phyloP scores from a whole-genome alignment of 2,888 invertebrate genomes.

The Biston betularia region DNA sequence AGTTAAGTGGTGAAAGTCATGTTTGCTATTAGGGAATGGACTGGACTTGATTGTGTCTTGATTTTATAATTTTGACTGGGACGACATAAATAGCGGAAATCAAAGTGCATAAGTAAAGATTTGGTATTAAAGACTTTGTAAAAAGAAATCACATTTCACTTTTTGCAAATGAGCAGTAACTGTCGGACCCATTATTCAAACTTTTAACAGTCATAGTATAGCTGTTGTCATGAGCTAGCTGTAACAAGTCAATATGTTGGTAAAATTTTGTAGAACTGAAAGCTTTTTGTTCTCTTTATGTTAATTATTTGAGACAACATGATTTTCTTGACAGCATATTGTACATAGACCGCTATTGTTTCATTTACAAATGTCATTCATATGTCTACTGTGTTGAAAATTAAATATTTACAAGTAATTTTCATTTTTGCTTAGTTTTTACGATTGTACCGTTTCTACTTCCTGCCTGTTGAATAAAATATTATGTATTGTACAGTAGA shows the following conservation, averaged over 20 bases:
- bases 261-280: conserved; percentile 20
- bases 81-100: too few relatives aligned
- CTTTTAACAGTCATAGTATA: too few relatives aligned
- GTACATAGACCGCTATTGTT: conserved; percentile 21
- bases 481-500: not conserved
- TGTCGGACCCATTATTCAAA: too few relatives aligned
- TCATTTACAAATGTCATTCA: conserved; percentile 14
- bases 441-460: not conserved
- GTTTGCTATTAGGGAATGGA: too few relatives aligned
- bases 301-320: conserved; percentile 18
- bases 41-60: too few relatives aligned
- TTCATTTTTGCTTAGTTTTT: not conserved
- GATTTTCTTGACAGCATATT: conserved; percentile 10
- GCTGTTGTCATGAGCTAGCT: too few relatives aligned
- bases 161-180: too few relatives aligned
- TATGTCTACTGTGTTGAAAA: conserved; percentile 9
- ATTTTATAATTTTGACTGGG: too few relatives aligned
- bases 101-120: too few relatives aligned
- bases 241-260: conserved; percentile 6
- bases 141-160: too few relatives aligned
- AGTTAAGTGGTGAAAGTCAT: too few relatives aligned
- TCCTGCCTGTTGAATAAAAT: conserved; percentile 2
- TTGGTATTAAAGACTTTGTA: too few relatives aligned
- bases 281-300: conserved; percentile 29
- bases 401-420: conserved; percentile 10